These are phyloP conservation scores for Gavialis gangeticus DNA, from an alignment of 2,113 vertebrate genomes.

Conservation along the genomic window DNA sequence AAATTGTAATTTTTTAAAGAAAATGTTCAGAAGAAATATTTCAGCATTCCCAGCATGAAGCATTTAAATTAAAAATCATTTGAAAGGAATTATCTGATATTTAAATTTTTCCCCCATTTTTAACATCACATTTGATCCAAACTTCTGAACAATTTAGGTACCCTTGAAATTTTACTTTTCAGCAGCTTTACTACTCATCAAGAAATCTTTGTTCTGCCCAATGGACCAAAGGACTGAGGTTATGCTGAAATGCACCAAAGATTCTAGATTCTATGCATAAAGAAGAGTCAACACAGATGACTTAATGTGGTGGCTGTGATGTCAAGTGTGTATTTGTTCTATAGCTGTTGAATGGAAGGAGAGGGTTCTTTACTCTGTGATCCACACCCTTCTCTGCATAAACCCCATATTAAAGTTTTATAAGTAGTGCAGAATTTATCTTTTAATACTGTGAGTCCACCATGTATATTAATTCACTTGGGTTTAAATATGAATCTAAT, in stretches of 20 bases:
- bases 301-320: no score
- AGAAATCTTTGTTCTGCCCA: neutral
- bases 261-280: neutral
- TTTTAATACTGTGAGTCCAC: neutral
- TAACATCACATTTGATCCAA: neutral
- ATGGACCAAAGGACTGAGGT: neutral
- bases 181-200: neutral
- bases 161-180: neutral
- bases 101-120: no score
- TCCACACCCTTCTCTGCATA: neutral
- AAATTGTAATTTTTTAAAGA: no score
- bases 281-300: neutral
- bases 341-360: neutral
- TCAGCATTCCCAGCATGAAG: no score
- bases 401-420: neutral
- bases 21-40: no score
- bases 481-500: neutral
- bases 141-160: neutral
- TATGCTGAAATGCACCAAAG: neutral
- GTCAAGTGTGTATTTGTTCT: neutral
- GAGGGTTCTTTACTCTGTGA: neutral
- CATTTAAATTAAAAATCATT: no score
- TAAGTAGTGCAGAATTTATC: neutral
- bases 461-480: neutral
- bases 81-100: no score